Evolutionary conservation across 2,797 vertebrate species (phyloP), one percentile per base, ranked within the genome.

Genomic region (Neostethus bicornis): DNA sequence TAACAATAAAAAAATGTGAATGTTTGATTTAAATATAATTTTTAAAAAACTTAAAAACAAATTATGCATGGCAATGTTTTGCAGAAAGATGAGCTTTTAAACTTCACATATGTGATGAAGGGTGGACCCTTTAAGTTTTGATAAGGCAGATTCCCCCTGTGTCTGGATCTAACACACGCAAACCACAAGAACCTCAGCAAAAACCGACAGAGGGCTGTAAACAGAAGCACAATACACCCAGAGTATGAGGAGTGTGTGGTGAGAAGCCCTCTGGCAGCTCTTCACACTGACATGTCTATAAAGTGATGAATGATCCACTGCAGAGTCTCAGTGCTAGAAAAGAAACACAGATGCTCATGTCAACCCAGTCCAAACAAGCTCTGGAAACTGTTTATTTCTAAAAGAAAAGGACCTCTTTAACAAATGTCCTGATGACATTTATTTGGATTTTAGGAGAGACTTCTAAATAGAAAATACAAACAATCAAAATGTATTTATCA

Each of bases 241-340:
- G 31, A 70, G 61, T 53, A 77, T 60, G 70, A 61, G 51, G 55
- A 32, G n/a, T 45, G 53, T 55, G 51, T 61, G 52, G 23, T 64
- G 25, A 34, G 53, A 48, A 50, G 66, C 71, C 60, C 64, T 70
- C 63, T 79, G 78, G 83, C 79, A 77, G 72, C 58, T 65, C 62
- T 74, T 75, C 73, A 77, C 66, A 49, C 64, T 66, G 63, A 80
- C 75, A 70, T 61, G 67, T 74, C 84, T 67, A 66, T 76, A 65
- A 62, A 77, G 72, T 85, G 83, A 84, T 84, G 75, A 66, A 83
- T 75, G 82, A 79, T 34, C 52, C 31, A 53, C 66, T 35, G 63
- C 10, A 49, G 61, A 83, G 66, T 50, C 51, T 68, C 70, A 75
- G 72, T 67, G 67, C 66, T 57, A 76, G 70, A 71, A 26, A 42